Base-by-base conservation (phyloP, 2,797 vertebrate genomes). In the Crenichthys baileyi region DNA sequence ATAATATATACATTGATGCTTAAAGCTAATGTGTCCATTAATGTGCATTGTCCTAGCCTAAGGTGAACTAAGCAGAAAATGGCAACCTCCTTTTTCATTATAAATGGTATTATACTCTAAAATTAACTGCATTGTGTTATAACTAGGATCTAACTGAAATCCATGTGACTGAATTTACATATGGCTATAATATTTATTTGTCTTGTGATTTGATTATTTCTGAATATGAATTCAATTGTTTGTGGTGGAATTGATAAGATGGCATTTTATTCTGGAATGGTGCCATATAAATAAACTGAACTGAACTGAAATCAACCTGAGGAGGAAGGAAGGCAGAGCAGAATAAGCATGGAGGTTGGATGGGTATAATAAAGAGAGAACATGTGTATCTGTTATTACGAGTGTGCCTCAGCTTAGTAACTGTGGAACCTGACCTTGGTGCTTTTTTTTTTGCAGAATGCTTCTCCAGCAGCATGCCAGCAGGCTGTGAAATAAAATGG, bases 401-500 rank as follows among this genome's bases (percentile, higher is more conserved):
- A 75, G 74, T 68, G 79, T 77, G 83, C 83, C 88, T 87, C 83
- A 79, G 90, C 81, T 90, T 80, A 68, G 83, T 85, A 83, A 89
- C 82, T 83, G 86, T 83, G 87, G 86, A 91, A 85, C 90, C 90
- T 88, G 93, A 94, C 93, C 94, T 95, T 95, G 90, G 88, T 44
- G 90, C 90, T 91, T 70, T 46, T 31, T 58, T 61, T 61, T 91
- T 93, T 91, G 90, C 93, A 78, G 90, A 86, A 89, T 92, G 89
- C 90, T 93, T 88, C 81, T 89, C 89, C 90, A 88, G 89, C 82
- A 85, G 90, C 83, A 84, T 95, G 90, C 89, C 92, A 93, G 90
- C 90, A 91, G 90, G 91, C 91, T 94, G 93, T 95, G 95, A 95
- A 95, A 95, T 94, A 93, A 95, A 94, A 95, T 92, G 90, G 89